phyloP scores from a whole-genome alignment of 2,888 invertebrate species.

The Orgyia antiqua region DNA sequence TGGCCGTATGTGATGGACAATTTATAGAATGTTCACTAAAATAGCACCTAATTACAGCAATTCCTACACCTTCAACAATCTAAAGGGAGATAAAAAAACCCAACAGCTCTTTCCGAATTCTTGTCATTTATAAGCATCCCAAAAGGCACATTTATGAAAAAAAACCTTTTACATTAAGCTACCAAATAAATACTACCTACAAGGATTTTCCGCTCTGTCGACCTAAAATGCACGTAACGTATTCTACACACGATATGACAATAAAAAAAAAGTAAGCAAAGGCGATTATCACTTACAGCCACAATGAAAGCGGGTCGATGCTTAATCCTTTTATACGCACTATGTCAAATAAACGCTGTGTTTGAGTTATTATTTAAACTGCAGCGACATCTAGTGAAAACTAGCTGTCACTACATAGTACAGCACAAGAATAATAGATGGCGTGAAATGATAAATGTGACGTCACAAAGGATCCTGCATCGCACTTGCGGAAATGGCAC shows the following conservation, averaged over 20 bases:
- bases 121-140: neutral
- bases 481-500: too few species aligned
- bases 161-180: slow-evolving; percentile 3
- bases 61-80: too few species aligned
- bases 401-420: too few species aligned
- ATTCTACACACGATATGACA: slow-evolving; percentile 36
- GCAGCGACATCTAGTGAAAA: too few species aligned
- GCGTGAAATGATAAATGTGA: too few species aligned
- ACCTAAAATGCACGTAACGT: slow-evolving; percentile 24
- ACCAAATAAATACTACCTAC: slow-evolving; percentile 14
- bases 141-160: slow-evolving; percentile 4
- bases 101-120: slow-evolving; percentile 10
- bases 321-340: slow-evolving; percentile 32
- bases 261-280: slow-evolving; percentile 27
- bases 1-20: too few species aligned
- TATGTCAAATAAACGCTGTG: slow-evolving; percentile 13
- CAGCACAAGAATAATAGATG: too few species aligned
- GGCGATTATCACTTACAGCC: slow-evolving; percentile 28
- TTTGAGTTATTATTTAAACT: too few species aligned
- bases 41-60: too few species aligned
- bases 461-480: too few species aligned
- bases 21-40: too few species aligned
- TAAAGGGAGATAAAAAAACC: too few species aligned
- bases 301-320: slow-evolving; percentile 16
- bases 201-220: slow-evolving; percentile 18